Percentiles rank a stretch among this genome's conserved stretches.
Evolutionary conservation across 2,113 vertebrate species (phyloP).

Genomic region (Leptobrachium leishanense): DNA sequence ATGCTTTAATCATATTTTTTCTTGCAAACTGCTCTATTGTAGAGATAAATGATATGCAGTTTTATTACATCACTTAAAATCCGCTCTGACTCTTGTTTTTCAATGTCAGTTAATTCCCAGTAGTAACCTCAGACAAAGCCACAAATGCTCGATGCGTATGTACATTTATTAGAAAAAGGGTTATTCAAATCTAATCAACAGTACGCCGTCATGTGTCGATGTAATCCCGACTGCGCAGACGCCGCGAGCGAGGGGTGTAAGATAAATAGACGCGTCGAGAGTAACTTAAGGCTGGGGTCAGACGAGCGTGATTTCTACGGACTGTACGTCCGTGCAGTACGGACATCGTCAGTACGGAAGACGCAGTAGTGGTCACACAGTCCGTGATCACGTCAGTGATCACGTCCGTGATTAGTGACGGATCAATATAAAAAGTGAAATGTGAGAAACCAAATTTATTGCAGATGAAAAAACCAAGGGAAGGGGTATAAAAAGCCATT

Average conservation of each 20-base stretch:
- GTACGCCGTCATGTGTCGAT: conserved; percentile 15
- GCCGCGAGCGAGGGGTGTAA: neutral
- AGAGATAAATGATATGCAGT: conserved; percentile 35
- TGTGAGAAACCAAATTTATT: no score
- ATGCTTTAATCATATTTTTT: conserved; percentile 39
- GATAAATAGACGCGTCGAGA: neutral
- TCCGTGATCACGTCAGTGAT: no score
- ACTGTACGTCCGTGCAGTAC: no score
- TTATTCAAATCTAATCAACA: conserved; percentile 38
- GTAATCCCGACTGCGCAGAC: conserved; percentile 8
- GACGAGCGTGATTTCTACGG: no score
- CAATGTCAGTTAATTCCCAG: conserved; percentile 29
- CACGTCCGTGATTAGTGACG: no score
- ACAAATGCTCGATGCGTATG: neutral
- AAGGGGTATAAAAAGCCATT: no score
- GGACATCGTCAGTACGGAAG: no score
- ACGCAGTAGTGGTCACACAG: no score
- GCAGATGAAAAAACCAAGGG: no score
- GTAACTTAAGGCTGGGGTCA: no score
- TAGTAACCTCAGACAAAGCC: conserved; percentile 15
- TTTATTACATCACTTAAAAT: conserved; percentile 32
- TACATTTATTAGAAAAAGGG: conserved; percentile 32
- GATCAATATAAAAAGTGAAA: no score
- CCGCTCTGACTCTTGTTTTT: neutral
- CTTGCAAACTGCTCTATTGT: conserved; percentile 22